Base-by-base conservation (phyloP, 2,113 vertebrate genomes). In the Clinocottus analis region DNA sequence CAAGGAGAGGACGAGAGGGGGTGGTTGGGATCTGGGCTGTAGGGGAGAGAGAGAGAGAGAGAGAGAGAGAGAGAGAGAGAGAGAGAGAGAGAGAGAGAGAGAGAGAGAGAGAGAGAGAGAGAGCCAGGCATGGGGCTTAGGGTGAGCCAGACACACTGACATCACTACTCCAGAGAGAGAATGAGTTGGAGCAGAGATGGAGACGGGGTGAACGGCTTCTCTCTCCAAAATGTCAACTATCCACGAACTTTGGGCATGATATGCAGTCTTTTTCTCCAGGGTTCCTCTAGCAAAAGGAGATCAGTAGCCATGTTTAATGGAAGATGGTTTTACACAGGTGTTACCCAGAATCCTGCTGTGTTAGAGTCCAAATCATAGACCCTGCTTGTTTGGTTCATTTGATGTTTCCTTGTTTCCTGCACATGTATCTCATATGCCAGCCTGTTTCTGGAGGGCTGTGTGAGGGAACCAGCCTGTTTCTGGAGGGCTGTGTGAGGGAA, bases 81-180 rank as follows among this genome's bases (percentile, higher is more conserved):
- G 29, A 4, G 29, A 31, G 29, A 31, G 29, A 31, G 29, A 31
- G 37, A 39, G 37, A 39, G 37, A 39, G 7, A 39, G 37, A 39
- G 37, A 39, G 37, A 39, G 39, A 41, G 39, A 41, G 39, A 41
- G 39, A 41, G 12, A 76, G 75, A 76, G 55, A 61, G 60, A 47
- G 47, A 80, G 69, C 55, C 47, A 35, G 29, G 41, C 82, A 72
- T 4, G 75, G 75, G 56, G 64, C 85, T 74, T 67, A 85, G 80
- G 77, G 78, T 29, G 19, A 84, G 70, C 75, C 35, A 83, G 21
- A 74, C 68, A 55, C 77, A 91, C 55, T 75, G 80, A 77, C 77
- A 77, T 65, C 35, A 33, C 59, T 82, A 17, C 63, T 21, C 60
- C 73, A 77, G 49, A 73, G 72, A 77, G 70, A 68, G 64, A 73